A percentile compares a stretch with the other conserved stretches of the same genome.
Conservation (phyloP, 2,113 vertebrate species). For the Stictonetta naevosa region DNA sequence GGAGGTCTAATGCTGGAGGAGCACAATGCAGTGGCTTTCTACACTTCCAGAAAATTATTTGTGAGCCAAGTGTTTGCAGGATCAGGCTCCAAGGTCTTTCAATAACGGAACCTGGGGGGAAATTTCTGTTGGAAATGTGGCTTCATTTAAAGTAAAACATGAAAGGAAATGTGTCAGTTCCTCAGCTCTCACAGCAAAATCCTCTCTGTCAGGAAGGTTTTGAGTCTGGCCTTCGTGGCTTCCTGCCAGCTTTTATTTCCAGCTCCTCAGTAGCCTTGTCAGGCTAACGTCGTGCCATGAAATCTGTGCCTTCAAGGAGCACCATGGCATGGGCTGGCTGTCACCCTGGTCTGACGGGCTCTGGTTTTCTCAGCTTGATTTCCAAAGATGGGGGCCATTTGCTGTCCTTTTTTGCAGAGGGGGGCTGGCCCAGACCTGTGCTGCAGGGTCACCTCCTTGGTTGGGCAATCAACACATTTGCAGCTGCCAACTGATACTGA, state of each 20-base stretch:
- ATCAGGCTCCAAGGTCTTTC: constrained; percentile 1
- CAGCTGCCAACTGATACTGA: background rate
- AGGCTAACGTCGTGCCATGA: background rate
- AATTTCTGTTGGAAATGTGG: background rate
- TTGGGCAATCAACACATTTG: background rate
- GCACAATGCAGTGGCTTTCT: background rate
- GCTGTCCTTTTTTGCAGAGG: background rate
- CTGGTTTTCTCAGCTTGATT: background rate
- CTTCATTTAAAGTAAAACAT: constrained; percentile 40
- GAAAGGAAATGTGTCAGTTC: constrained; percentile 62
- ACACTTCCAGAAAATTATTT: background rate
- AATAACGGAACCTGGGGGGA: accelerated
- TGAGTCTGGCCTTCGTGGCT: background rate
- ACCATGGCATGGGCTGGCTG: background rate
- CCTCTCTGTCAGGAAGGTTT: constrained; percentile 10
- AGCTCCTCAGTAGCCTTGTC: background rate
- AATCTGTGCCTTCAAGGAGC: background rate
- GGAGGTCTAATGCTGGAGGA: background rate
- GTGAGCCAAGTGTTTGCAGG: background rate
- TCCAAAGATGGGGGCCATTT: background rate
- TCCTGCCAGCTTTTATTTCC: constrained; percentile 15
- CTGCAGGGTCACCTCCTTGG: background rate
- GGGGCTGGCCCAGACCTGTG: background rate
- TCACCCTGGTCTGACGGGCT: background rate
- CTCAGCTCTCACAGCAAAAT: constrained; percentile 26